Evolutionary conservation across 2,113 vertebrate genomes (phyloP), one percentile per base, ranked within the genome.

Genomic region (Phylloscopus trochiloides): DNA sequence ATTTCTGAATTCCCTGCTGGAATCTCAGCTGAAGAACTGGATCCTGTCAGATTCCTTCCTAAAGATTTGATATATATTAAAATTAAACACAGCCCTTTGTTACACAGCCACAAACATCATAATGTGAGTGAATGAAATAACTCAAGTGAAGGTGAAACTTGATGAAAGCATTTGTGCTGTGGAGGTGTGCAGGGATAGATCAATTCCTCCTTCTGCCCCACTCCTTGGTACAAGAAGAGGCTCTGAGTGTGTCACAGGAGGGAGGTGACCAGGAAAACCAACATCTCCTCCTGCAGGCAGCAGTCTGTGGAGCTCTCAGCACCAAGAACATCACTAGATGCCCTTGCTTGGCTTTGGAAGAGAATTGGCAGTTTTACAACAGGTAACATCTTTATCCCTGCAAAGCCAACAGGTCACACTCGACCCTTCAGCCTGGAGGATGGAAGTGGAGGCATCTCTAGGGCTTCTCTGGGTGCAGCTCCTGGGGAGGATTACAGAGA

Each of bases 401-500:
- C 0, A 0, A 72, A 85, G 48, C 47, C 13, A 3, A 12, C 16
- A 34, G 52, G 50, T 47, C 47, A 29, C 9, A 15, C 43, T 32
- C 71, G 38, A 20, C 61, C 43, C 47, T 85, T 70, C 58, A 48
- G 25, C 22, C 50, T 54, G 20, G 29, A 70, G 55, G 32, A n/a
- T 34, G 42, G 42, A 36, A 50, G 22, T 22, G 6, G 29, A 55
- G 70, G 34, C 7, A 17, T 8, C 38, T n/a, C n/a, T 6, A 1
- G 48, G 58, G 58, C 43, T 68, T 68, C 50, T 63, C 73, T 7
- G 31, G 50, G 73, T 62, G 40, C 26, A 58, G 47, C 38, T 74
- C 21, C 6, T 4, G 0, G 2, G 43, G 7, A 57, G 29, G 22
- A 8, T 42, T 17, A 4, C 1, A 54, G 45, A 20, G 40, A 20